Conservation (phyloP, 2,888 invertebrate genomes). For the Heliconius hortense region DNA sequence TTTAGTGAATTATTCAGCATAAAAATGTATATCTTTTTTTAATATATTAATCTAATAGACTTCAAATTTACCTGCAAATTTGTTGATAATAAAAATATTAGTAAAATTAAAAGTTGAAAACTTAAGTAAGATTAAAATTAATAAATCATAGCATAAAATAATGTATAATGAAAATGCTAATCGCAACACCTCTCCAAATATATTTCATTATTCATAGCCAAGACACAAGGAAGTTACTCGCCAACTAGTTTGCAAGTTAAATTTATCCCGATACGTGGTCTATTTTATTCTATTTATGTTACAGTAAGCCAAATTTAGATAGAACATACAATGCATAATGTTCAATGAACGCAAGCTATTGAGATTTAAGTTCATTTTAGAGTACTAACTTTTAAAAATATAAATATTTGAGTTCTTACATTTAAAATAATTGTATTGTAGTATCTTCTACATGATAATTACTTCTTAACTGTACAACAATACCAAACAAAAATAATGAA, state of each 20-base stretch:
- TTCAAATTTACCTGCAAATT: background rate
- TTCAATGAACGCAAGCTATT: constrained; percentile 1
- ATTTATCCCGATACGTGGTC: constrained; percentile 32
- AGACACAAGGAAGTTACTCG: constrained; percentile 31
- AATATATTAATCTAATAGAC: no score
- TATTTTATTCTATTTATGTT: constrained; percentile 35
- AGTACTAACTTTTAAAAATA: background rate
- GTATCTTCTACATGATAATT: background rate
- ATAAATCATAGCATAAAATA: background rate
- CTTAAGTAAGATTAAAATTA: background rate
- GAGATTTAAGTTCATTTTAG: background rate
- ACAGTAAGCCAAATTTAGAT: constrained; percentile 32
- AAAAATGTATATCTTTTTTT: no score
- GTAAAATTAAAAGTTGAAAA: background rate
- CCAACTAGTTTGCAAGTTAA: constrained; percentile 33
- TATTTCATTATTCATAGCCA: constrained; percentile 19
- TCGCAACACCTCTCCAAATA: constrained; percentile 10
- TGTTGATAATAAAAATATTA: no score
- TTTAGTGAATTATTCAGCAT: no score
- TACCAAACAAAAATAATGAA: no score
- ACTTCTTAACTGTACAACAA: background rate
- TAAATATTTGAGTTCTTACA: background rate
- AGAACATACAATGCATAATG: background rate
- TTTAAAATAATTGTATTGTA: no score
- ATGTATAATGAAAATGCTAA: constrained; percentile 13